Evolutionary conservation across 2,888 invertebrate species (phyloP).

Genomic region (Euspilapteryx auroguttella): DNA sequence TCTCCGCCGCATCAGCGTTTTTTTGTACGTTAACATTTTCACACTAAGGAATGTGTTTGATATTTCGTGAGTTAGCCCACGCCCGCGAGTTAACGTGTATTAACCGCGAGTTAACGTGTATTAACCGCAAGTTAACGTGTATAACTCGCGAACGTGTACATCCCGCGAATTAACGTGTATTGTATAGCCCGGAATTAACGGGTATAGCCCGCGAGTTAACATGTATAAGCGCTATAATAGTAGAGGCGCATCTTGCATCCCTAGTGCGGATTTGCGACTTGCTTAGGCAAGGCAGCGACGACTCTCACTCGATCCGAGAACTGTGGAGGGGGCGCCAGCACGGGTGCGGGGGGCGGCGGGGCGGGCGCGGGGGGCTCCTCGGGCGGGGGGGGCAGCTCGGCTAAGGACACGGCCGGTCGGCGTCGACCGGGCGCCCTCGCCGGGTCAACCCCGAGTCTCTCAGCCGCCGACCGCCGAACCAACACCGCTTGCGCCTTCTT

Average conservation of each 20-base stretch:
- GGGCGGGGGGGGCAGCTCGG: slow-evolving; percentile 79
- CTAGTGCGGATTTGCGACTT: slow-evolving; percentile 47
- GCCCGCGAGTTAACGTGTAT: too few relatives aligned
- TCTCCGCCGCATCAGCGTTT: too few relatives aligned
- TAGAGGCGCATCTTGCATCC: too few relatives aligned
- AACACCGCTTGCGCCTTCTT: slow-evolving; percentile 63
- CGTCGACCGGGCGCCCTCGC: slow-evolving; percentile 38
- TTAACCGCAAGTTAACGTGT: too few relatives aligned
- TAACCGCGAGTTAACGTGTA: too few relatives aligned
- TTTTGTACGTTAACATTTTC: slow-evolving; percentile 13
- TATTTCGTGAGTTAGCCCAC: too few relatives aligned
- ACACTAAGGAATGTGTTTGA: too few relatives aligned
- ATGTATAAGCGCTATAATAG: too few relatives aligned
- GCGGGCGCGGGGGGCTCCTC: slow-evolving; percentile 61
- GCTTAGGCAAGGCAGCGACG: slow-evolving; percentile 82
- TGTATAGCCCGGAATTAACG: too few relatives aligned
- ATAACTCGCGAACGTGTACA: too few relatives aligned
- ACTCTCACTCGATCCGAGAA: slow-evolving; percentile 87
- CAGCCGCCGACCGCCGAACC: slow-evolving; percentile 39
- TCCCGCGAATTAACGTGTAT: too few relatives aligned
- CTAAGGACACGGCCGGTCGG: slow-evolving; percentile 73
- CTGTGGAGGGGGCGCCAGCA: slow-evolving; percentile 86
- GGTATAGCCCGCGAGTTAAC: too few relatives aligned
- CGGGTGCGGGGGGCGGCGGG: slow-evolving; percentile 29
- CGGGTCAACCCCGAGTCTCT: slow-evolving; percentile 41